Evolutionary conservation across 2,888 invertebrate species (phyloP), one percentile per base, ranked within the genome.

Genomic region (Cyrtodaria siliqua): DNA sequence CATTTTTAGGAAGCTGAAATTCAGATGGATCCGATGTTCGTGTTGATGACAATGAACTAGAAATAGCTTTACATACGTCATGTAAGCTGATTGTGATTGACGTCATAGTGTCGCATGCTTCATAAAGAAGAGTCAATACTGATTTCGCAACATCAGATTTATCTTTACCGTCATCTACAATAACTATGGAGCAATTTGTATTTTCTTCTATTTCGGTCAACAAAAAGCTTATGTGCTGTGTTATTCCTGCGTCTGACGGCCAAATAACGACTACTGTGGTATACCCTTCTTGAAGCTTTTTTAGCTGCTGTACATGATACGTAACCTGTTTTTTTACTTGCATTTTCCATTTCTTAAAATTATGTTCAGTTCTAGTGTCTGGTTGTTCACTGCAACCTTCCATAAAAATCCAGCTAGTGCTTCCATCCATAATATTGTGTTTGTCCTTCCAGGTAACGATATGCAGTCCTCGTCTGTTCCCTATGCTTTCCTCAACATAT

Each of bases 201-300:
- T 26, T 23, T 52, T 26, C 40, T 52, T 53, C 53, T 18, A 52
- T 26, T 38, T 52, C 16, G 14, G 20, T 24, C 16, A 53, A 8
- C 16, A 63, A 9, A 52, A 38, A n/a, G 16, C 52, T 63, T 1
- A 40, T 8, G 20, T 49, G 49, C 9, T 49, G 18, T 6, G n/a
- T 12, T 9, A 16, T 14, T 18, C 6, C 14, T 49, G 40, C 29
- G 20, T 44, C 18, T 2, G 18, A 23, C 2, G 56, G 66, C 56
- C 57, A 56, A 1, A 66, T 4, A 23, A 56, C 57, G 16, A 66
- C 42, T 12, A 49, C 38, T 4, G 44, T 24, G 1, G 84, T 83
- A 60, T 82, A 84, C 60, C 71, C 66, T 23, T 72, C 66, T 1
- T 60, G 57, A 49, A 79, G 79, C 9, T 42, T 70, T 16, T 62